These are phyloP conservation scores for Mactra quadrangularis DNA, from an alignment of 1,140 invertebrate genomes.

Conservation along the genomic window DNA sequence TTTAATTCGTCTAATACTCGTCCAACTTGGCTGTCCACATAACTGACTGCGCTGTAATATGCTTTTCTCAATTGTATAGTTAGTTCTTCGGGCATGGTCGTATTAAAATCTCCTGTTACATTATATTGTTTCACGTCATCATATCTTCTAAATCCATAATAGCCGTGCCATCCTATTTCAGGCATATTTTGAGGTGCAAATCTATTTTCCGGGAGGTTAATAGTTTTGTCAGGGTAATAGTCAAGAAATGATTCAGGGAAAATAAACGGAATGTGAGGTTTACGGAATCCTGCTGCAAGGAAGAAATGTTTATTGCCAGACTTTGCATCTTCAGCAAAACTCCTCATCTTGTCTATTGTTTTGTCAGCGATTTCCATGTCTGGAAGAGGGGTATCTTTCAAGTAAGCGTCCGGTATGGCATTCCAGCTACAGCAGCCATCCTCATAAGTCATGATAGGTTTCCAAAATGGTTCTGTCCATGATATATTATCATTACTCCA, in stretches of 20 bases:
- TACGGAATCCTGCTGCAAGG: conserved; percentile 12
- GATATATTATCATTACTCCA: conserved; percentile 58
- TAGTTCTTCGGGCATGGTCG: conserved; percentile 28
- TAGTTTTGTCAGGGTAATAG: background rate
- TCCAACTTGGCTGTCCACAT: conserved; percentile 90
- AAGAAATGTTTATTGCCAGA: conserved; percentile 1
- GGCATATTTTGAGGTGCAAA: conserved; percentile 19
- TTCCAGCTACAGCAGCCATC: background rate
- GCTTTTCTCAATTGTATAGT: conserved; percentile 15
- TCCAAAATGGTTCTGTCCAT: conserved; percentile 58
- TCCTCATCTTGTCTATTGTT: background rate
- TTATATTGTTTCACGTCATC: background rate
- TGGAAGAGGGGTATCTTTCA: background rate
- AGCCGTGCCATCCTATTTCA: background rate
- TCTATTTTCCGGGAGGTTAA: background rate
- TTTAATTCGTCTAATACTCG: conserved; percentile 87
- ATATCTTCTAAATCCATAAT: background rate
- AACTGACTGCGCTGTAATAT: conserved; percentile 83
- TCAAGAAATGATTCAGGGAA: background rate
- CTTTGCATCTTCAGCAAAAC: background rate
- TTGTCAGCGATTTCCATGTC: conserved; percentile 9
- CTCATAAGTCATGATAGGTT: background rate
- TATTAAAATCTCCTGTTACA: conserved; percentile 1
- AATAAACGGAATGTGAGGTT: conserved; percentile 70
- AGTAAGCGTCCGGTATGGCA: background rate